Conservation (phyloP, 2,888 invertebrate species). For the Eulithis testata region DNA sequence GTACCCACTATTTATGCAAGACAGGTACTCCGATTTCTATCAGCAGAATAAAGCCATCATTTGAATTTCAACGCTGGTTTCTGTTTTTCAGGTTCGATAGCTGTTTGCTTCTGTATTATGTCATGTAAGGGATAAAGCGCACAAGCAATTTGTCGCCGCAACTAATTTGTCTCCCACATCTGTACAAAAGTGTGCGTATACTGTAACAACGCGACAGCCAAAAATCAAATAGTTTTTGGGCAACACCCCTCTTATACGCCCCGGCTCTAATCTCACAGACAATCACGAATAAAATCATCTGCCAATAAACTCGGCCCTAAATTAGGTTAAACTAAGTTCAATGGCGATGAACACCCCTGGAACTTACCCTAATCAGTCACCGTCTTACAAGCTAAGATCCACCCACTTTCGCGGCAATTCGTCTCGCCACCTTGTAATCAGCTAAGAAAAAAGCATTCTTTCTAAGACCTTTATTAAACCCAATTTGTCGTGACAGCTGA, state of each 20-base stretch:
- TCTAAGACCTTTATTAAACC: conserved; percentile 70
- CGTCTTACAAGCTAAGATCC: conserved; percentile 26
- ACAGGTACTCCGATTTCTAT: conserved; percentile 3
- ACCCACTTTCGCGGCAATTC: conserved; percentile 58
- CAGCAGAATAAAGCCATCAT: background rate
- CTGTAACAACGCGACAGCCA: no score
- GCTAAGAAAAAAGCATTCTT: conserved; percentile 62
- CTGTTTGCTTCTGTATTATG: no score
- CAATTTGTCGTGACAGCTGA: conserved; percentile 66
- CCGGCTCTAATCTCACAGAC: no score
- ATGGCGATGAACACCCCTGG: conserved; percentile 1
- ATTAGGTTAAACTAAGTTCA: background rate
- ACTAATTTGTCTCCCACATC: no score
- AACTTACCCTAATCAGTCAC: conserved; percentile 32
- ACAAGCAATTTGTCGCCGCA: no score
- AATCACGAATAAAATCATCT: background rate
- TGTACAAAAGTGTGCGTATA: no score
- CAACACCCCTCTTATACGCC: no score
- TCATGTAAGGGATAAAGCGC: no score
- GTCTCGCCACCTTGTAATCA: conserved; percentile 66
- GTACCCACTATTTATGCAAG: background rate
- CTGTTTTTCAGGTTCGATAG: no score
- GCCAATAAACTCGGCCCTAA: background rate
- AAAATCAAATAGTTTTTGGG: no score
- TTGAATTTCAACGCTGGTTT: background rate